Percentiles rank a stretch among this genome's conserved stretches.
phyloP scores from a whole-genome alignment of 2,113 vertebrate genomes.

The Raphicerus campestris region DNA sequence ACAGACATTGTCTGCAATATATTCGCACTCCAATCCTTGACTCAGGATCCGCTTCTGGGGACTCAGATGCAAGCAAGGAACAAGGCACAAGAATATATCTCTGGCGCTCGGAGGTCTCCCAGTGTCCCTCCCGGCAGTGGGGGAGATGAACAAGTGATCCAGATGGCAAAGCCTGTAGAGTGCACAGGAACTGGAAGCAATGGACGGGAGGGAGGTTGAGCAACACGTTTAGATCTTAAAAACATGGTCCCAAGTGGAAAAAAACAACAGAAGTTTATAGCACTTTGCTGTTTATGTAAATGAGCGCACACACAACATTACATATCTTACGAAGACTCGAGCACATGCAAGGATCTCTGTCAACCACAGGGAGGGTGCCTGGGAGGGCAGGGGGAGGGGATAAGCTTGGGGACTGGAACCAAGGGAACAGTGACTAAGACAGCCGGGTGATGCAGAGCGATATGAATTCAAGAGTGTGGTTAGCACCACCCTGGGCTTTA shows the following conservation, averaged over 20 bases:
- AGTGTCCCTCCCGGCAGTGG: neutral
- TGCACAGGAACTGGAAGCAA: neutral
- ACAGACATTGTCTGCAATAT: neutral
- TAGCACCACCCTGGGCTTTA: neutral
- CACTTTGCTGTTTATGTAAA: conserved; percentile 34
- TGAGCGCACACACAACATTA: neutral
- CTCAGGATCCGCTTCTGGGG: neutral
- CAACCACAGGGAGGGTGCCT: neutral
- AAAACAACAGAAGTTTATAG: neutral
- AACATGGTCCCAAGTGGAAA: neutral
- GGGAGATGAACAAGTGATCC: neutral
- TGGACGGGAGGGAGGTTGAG: neutral
- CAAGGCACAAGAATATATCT: neutral
- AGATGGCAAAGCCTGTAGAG: neutral
- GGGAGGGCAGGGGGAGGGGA: neutral
- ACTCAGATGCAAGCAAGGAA: neutral
- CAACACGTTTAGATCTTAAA: neutral
- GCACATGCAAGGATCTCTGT: neutral
- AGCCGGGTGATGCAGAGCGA: neutral
- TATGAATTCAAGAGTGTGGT: accelerated
- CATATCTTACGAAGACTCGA: neutral
- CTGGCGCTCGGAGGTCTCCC: neutral
- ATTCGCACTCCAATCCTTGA: neutral
- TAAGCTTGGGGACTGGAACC: accelerated
- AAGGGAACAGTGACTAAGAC: neutral